Evolutionary conservation across 2,113 vertebrate species (phyloP), one percentile per base, ranked within the genome.

Genomic region (Daphoenositta chrysoptera): DNA sequence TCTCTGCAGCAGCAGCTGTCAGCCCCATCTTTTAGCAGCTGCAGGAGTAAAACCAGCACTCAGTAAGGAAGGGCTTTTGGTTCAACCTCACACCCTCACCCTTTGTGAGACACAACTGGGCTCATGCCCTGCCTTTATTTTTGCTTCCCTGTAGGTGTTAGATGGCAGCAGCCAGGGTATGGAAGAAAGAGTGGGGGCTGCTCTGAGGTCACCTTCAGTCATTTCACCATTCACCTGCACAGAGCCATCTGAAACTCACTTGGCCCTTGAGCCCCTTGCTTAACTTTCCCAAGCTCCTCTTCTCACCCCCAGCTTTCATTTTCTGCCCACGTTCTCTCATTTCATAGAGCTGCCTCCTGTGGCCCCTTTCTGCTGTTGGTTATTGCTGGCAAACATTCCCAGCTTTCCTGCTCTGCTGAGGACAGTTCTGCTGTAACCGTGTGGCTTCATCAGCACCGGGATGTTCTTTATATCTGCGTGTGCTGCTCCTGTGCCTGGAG

Each of bases 251-350:
- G 35, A 39, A 61, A 50, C 13, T 37, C 23, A 1, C 33, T n/a
- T 63, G 48, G 48, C 39, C 58, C 63, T 71, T 50, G 35, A 48
- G 31, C 31, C 11, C 22, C 73, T 42, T 44, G 18, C 11, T 69
- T 18, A 13, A 14, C 45, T 79, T 76, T 42, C 66, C 61, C 77
- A 16, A 79, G 42, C 42, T 35, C 50, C 56, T 15, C 30, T 51
- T 39, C 40, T 27, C 60, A 31, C 4, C 6, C 19, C 28, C 5
- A 24, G 23, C 60, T 70, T 47, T 31, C 26, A 42, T 42, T 57
- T 35, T 45, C 23, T 77, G 6, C 26, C 22, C 24, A 27, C 0
- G 0, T 72, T 72, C 40, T 64, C n/a, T 66, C 51, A 10, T 35
- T 61, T 42, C 30, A 15, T 3, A 11, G 35, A 80, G 8, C 53